Base-by-base conservation (phyloP, 2,113 vertebrate genomes). In the Trogon surrucura region DNA sequence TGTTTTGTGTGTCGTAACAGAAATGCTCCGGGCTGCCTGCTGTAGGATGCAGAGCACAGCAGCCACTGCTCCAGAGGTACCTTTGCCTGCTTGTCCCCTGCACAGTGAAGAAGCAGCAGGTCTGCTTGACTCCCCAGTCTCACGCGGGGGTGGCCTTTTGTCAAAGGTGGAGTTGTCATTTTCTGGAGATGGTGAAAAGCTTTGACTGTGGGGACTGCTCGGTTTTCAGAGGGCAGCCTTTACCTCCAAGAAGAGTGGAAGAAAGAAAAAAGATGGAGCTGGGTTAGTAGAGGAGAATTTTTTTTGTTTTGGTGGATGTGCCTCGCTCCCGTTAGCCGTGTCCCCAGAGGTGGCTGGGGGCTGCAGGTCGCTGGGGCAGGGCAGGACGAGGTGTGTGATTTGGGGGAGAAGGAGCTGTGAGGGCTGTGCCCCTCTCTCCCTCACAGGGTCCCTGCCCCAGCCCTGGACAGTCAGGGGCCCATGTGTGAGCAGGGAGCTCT, bases 361-460 rank as follows among this genome's bases (percentile, higher is more conserved):
- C 73, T 48, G 80, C 60, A 36, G 47, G 6, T 29, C 10, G 61
- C 30, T 14, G n/a, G 20, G 41, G 17, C 32, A 29, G 70, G 44
- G 19, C 25, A 10, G 13, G 48, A 51, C n/a, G 57, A 34, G 48
- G 13, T 20, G n/a, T 1, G 17, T 9, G 2, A 22, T 53, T 30
- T 8, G 8, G 3, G 10, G 36, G n/a, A 12, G 29, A 7, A 5
- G 36, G 6, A 58, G 15, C 0, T 2, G 34, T 27, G 47, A 34
- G 60, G 54, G 12, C 32, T 47, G n/a, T 51, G 16, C 57, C 25
- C 79, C 36, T 50, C 86, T 41, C 16, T 5, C 19, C 57, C 45
- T 65, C 5, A 0, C 13, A 5, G 27, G 48, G 72, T 25, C 62
- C 80, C 57, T 60, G 65, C 29, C 25, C 88, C 60, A 88, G 36